phyloP scores from a whole-genome alignment of 2,797 vertebrate genomes.

The Gobionotothen gibberifrons region DNA sequence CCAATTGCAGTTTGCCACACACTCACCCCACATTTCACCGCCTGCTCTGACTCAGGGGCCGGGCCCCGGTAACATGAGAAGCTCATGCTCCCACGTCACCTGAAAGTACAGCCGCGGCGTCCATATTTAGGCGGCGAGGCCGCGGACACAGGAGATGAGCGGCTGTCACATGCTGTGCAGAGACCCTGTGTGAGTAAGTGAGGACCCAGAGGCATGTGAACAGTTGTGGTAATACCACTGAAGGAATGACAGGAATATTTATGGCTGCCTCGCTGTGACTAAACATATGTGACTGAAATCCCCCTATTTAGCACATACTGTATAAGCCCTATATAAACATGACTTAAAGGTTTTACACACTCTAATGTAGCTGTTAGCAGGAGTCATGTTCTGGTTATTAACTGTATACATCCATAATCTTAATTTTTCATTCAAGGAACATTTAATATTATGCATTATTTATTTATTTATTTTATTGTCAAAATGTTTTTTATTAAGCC shows the following conservation, averaged over 20 bases:
- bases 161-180: constrained; percentile 48
- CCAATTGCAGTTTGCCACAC: constrained; percentile 59
- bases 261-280: constrained; percentile 19
- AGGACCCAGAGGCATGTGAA: constrained; percentile 54
- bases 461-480: not conserved
- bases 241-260: constrained; percentile 51
- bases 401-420: not conserved
- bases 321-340: not conserved
- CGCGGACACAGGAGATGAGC: constrained; percentile 45
- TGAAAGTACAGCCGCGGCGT: constrained; percentile 39
- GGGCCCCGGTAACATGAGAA: constrained; percentile 63
- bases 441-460: too few relatives aligned
- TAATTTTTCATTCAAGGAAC: too few relatives aligned
- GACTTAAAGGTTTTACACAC: not conserved
- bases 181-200: constrained; percentile 20
- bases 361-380: not conserved
- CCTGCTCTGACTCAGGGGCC: constrained; percentile 53
- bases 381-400: not conserved
- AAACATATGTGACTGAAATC: constrained; percentile 15
- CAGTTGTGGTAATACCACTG: constrained; percentile 49
- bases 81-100: constrained; percentile 63
- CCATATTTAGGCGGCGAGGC: constrained; percentile 69
- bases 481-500: not conserved
- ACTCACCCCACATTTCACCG: constrained; percentile 35
- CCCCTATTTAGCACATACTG: not conserved